Evolutionary conservation across 2,113 vertebrate species (phyloP), one percentile per base, ranked within the genome.

Genomic region (Aspiorhynchus laticeps): DNA sequence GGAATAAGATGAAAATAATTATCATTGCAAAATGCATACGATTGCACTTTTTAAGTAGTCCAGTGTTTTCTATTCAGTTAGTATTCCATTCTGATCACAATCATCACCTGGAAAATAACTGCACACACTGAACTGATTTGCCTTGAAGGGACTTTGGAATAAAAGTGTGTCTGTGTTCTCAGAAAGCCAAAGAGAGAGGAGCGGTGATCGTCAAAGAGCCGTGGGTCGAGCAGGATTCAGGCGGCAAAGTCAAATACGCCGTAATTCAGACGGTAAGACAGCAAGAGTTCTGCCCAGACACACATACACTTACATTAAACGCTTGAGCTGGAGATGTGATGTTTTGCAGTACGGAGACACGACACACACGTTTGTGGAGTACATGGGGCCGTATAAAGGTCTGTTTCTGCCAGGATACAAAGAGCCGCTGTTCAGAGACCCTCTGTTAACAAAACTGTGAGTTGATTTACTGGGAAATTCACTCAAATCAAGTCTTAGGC

Each of bases 341-440:
- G 24, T 78, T 87, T 59, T 69, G 41, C 92, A 96, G 96, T 96
- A 96, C 56, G 96, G 96, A 84, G 96, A 96, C 78, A 96, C 96
- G 17, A 96, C 95, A 56, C 96, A 96, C 89, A 96, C 96, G 0
- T 88, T 96, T 10, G 89, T 96, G 24, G 96, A 96, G 89, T 95
- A 95, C 91, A 90, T 96, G 43, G 87, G 89, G 59, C 93, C 94
- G 63, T 96, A 96, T 91, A 94, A 93, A 88, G 96, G 96, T 65
- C 87, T 93, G 56, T 96, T 96, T 91, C 93, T 96, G 76, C 95
- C 96, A 0, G 92, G 93, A 87, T 96, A 95, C 92, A 93, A 91
- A 82, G 90, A 95, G 86, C 94, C 96, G 33, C 88, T 95, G 82
- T 94, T 92, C 65, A 93, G 80, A 86, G 94, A 96, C 87, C 91